Evolutionary conservation across 2,888 invertebrate species (phyloP).

Genomic region (Graphium colonna): DNA sequence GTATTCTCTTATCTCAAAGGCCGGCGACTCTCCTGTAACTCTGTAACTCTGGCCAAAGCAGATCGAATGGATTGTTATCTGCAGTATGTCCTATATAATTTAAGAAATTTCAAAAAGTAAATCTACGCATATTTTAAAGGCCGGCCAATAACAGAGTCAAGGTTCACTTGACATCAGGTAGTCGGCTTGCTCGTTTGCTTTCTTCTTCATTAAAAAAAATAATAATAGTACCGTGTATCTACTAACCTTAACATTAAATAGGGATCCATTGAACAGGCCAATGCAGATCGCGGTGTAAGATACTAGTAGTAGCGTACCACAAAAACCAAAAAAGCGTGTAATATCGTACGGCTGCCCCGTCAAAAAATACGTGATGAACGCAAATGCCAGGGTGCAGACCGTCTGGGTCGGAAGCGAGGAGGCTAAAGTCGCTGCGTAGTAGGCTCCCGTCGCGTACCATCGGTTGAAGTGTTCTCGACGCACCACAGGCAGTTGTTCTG

Average conservation of each 20-base stretch:
- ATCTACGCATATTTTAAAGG: too few relatives aligned
- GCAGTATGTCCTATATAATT: too few relatives aligned
- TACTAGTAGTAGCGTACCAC: constrained; percentile 86
- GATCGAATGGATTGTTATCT: too few relatives aligned
- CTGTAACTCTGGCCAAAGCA: too few relatives aligned
- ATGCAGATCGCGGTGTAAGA: constrained; percentile 92
- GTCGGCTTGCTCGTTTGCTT: too few relatives aligned
- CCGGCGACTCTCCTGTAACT: too few relatives aligned
- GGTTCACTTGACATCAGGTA: too few relatives aligned
- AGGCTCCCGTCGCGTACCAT: constrained; percentile 93
- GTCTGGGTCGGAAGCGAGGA: constrained; percentile 91
- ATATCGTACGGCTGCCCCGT: constrained; percentile 92
- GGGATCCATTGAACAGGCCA: constrained; percentile 91
- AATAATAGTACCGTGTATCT: constrained; percentile 15
- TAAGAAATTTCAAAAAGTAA: too few relatives aligned
- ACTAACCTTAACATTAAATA: constrained; percentile 86
- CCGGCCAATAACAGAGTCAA: too few relatives aligned
- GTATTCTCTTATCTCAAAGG: too few relatives aligned
- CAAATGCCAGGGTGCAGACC: constrained; percentile 86
- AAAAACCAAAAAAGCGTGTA: constrained; percentile 85
- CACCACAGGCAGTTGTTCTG: constrained; percentile 89
- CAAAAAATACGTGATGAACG: constrained; percentile 89
- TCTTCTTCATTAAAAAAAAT: too few relatives aligned
- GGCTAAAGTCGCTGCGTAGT: constrained; percentile 88
- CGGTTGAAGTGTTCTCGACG: constrained; percentile 92